These are phyloP conservation scores for Trididemnum clinides DNA, from an alignment of 23 tunicate species.

Conservation along the genomic window DNA sequence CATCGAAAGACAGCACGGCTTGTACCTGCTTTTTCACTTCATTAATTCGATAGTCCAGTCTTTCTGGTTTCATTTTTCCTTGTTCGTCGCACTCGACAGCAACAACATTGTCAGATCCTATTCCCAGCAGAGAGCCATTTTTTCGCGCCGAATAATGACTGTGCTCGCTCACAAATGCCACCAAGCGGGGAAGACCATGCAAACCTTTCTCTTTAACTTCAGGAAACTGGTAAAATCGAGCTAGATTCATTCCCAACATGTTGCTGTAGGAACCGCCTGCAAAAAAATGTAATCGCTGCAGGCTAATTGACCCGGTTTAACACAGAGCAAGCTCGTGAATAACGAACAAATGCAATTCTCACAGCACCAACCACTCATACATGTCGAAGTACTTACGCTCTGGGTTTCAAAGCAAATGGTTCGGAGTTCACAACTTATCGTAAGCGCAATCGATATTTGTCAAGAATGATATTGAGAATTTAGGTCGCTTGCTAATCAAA, in stretches of 20 bases:
- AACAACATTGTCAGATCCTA: slow-evolving; percentile 66
- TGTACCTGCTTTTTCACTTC: slow-evolving; percentile 23
- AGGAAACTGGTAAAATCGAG: slow-evolving; percentile 65
- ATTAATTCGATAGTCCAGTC: slow-evolving; percentile 36
- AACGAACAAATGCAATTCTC: too few relatives aligned
- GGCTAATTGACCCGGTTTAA: too few relatives aligned
- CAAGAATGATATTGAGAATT: too few relatives aligned
- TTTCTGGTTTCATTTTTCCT: slow-evolving; percentile 50
- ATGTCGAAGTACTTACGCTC: too few relatives aligned
- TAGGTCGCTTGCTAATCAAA: too few relatives aligned
- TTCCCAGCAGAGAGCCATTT: slow-evolving; percentile 68
- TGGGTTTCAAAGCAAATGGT: too few relatives aligned
- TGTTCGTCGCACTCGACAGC: slow-evolving; percentile 42
- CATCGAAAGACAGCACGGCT: background rate
- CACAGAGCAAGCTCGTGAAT: too few relatives aligned
- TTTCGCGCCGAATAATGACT: slow-evolving; percentile 68
- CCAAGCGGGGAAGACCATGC: slow-evolving; percentile 67
- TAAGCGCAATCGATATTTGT: too few relatives aligned
- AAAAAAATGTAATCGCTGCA: too few relatives aligned
- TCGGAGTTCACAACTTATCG: too few relatives aligned
- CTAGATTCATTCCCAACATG: slow-evolving; percentile 83
- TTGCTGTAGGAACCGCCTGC: slow-evolving; percentile 88
- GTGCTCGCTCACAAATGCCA: slow-evolving; percentile 45
- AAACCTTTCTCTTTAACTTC: slow-evolving; percentile 58
- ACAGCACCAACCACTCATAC: too few relatives aligned